Base-by-base conservation (phyloP, 2,797 vertebrate species). In the Sebastes elongatus region DNA sequence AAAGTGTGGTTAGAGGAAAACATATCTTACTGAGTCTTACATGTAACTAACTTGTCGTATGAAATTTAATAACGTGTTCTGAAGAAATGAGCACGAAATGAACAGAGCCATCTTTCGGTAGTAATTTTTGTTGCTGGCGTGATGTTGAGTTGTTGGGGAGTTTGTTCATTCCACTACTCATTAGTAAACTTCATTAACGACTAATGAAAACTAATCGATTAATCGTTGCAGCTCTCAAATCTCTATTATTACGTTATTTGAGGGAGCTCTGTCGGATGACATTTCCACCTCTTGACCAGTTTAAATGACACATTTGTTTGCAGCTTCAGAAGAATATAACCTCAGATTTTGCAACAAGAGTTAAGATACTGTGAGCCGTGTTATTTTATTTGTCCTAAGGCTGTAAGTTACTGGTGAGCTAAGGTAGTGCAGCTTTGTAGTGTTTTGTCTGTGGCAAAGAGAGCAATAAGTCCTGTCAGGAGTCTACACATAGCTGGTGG, bases 361-460 rank as follows among this genome's bases (percentile, higher is more conserved):
- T 33, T 63, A 4, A 67, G 46, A 8, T 57, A 9, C 42, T 2
- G 28, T 13, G 57, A 65, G 46, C 27, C 3, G 69, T 69, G 55
- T 71, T 52, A 16, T 62, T 84, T 80, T 68, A 61, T 84, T n/a
- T 83, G 53, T 82, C 74, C 71, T 62, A 2, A 59, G 78, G 83
- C 79, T 74, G 67, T 70, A 20, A 71, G 52, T 74, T 74, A 67
- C 80, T 71, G 67, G 71, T 68, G 66, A 80, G 76, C 59, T 55
- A 7, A 71, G 33, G 53, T 22, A 55, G 77, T 10, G 71, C 32
- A 61, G 74, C 70, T 78, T n/a, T n/a, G n/a, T n/a, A 77, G 87
- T 81, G 84, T 86, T 89, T 81, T 80, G 82, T 89, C 82, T 89
- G 74, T 78, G 78, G 80, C 74, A 66, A 72, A 81, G 55, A 79